A percentile compares a stretch with the other conserved stretches of the same genome.
phyloP scores from a whole-genome alignment of 2,797 vertebrate species.

The Phataginus tricuspis region DNA sequence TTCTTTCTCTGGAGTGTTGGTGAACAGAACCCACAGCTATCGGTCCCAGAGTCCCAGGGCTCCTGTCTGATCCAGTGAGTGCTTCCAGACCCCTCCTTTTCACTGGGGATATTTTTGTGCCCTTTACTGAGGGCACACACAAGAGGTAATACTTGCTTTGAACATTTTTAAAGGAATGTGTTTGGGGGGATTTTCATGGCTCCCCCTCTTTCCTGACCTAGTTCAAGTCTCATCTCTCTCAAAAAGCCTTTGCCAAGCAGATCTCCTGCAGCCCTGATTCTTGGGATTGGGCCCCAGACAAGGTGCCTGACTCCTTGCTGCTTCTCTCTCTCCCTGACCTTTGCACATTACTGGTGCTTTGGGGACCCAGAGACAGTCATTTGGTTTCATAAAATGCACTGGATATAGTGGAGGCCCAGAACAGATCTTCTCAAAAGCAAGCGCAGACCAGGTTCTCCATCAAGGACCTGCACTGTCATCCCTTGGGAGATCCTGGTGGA shows the following conservation, averaged over 20 bases:
- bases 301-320: neutral
- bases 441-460: neutral
- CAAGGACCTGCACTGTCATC: neutral
- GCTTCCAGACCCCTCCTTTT: neutral
- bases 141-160: neutral
- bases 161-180: neutral
- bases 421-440: neutral
- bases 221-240: neutral
- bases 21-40: neutral
- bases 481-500: neutral
- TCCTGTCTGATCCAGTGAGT: neutral
- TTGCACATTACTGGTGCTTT: neutral
- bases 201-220: neutral
- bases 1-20: neutral
- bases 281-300: neutral
- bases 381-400: neutral
- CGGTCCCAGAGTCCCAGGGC: neutral
- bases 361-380: neutral
- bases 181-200: neutral
- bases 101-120: neutral
- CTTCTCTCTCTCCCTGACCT: neutral
- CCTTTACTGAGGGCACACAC: neutral
- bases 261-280: neutral
- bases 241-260: neutral
- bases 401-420: no score